Conservation (phyloP, 2,888 invertebrate genomes). For the Eupithecia exiguata region DNA sequence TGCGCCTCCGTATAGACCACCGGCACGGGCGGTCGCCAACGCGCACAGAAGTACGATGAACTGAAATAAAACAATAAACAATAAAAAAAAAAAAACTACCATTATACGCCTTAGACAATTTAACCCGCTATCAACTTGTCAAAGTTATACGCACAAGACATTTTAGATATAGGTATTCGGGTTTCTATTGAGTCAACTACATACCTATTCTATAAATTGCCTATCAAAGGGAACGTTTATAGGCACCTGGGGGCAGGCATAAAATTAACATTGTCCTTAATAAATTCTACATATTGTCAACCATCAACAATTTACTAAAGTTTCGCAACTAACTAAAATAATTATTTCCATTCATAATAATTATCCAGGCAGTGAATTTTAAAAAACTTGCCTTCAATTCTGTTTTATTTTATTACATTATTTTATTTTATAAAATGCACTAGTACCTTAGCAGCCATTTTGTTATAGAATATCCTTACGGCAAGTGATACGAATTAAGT, state of each 20-base stretch:
- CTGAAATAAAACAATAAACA: slow-evolving; percentile 56
- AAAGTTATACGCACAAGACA: background rate
- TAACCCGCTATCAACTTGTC: too few relatives aligned
- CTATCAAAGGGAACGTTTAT: background rate
- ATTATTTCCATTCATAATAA: background rate
- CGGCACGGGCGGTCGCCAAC: slow-evolving; percentile 84
- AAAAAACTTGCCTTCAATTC: too few relatives aligned
- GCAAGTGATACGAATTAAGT: slow-evolving; percentile 74
- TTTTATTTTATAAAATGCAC: slow-evolving; percentile 1
- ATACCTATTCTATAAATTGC: background rate
- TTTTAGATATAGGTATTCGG: background rate
- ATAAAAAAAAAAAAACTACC: slow-evolving; percentile 14
- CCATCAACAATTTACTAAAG: background rate
- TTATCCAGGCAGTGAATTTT: background rate
- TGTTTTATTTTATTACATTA: background rate
- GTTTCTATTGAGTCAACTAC: background rate
- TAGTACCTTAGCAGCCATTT: slow-evolving; percentile 81
- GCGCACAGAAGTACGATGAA: slow-evolving; percentile 82
- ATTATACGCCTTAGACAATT: too few relatives aligned
- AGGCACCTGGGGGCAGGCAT: too few relatives aligned
- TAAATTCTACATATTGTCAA: background rate
- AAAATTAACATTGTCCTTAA: background rate
- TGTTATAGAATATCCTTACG: slow-evolving; percentile 72
- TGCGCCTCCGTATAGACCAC: slow-evolving; percentile 66
- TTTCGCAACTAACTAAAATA: background rate